These are phyloP conservation scores for Gorsachius magnificus DNA, from an alignment of 2,797 vertebrate species.

Conservation along the genomic window DNA sequence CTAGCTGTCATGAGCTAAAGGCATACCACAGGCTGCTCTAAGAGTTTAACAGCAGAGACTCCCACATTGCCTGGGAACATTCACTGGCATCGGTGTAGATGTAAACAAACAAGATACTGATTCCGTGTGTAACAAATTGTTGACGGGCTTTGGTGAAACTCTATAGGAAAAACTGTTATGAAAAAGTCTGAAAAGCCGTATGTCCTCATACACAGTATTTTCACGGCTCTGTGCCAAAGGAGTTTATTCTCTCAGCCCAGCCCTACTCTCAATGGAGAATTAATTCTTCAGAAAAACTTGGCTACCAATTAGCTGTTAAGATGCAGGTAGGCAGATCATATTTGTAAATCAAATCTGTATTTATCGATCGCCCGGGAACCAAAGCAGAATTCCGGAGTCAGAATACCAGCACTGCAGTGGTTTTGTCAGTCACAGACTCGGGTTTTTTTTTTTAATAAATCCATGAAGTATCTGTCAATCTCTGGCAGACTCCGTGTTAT, in stretches of 20 bases:
- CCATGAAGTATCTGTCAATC: background rate
- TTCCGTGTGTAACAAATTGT: background rate
- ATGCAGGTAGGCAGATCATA: background rate
- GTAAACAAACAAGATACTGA: background rate
- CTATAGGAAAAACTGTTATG: background rate
- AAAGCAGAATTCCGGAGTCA: background rate
- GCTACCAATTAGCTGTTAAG: background rate
- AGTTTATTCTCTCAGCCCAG: background rate
- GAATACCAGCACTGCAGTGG: background rate
- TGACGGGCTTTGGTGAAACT: background rate
- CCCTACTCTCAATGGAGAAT: background rate
- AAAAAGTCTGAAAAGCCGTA: background rate
- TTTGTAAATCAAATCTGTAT: conserved; percentile 7
- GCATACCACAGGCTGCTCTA: background rate
- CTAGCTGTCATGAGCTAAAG: background rate
- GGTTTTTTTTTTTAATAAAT: background rate
- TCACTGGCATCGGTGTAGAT: background rate
- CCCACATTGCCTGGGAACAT: background rate
- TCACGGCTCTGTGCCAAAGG: background rate
- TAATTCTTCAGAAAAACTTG: background rate
- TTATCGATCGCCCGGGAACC: background rate
- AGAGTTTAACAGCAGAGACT: background rate
- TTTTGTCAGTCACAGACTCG: background rate
- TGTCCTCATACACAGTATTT: background rate
- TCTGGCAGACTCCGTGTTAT: background rate